These are phyloP conservation scores for Bradypodion pumilum DNA, from an alignment of 2,797 vertebrate species.

Conservation along the genomic window DNA sequence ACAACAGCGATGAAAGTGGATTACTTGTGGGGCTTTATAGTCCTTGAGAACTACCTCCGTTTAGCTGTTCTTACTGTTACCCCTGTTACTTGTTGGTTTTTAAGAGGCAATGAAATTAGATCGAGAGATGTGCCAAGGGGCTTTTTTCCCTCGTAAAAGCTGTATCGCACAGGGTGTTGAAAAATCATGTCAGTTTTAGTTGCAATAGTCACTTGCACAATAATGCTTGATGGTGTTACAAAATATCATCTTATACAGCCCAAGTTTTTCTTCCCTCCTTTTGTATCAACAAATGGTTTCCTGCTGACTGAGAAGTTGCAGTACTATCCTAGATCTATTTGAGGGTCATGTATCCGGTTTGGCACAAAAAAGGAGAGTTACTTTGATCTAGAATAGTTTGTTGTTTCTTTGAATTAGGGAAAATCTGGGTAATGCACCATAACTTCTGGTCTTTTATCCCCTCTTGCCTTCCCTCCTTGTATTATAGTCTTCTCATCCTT, in stretches of 20 bases:
- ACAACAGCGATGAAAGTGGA: not conserved
- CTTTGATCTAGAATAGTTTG: slow-evolving; percentile 19
- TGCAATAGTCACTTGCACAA: slow-evolving; percentile 29
- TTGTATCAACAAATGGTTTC: slow-evolving; percentile 46
- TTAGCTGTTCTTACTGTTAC: not conserved
- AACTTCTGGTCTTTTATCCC: not conserved
- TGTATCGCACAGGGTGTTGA: slow-evolving; percentile 17
- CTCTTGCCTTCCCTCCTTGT: not conserved
- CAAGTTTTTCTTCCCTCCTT: slow-evolving; percentile 20
- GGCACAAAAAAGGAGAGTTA: not conserved
- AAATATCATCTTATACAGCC: slow-evolving; percentile 21
- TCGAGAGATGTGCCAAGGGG: slow-evolving; percentile 33
- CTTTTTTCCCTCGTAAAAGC: slow-evolving; percentile 24
- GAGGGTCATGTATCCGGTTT: not conserved
- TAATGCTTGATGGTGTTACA: slow-evolving; percentile 33
- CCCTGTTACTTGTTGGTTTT: slow-evolving; percentile 46
- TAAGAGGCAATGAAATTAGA: slow-evolving; percentile 51
- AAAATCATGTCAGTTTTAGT: slow-evolving; percentile 15
- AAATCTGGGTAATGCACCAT: not conserved
- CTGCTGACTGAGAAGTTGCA: slow-evolving; percentile 47
- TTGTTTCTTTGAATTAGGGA: slow-evolving; percentile 10
- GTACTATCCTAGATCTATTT: slow-evolving; percentile 9
- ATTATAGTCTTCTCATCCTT: not conserved
- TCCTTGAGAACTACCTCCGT: not conserved
- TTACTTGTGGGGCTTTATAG: not conserved